phyloP scores from a whole-genome alignment of 2,797 vertebrate genomes.

The Dicrostonyx torquatus region DNA sequence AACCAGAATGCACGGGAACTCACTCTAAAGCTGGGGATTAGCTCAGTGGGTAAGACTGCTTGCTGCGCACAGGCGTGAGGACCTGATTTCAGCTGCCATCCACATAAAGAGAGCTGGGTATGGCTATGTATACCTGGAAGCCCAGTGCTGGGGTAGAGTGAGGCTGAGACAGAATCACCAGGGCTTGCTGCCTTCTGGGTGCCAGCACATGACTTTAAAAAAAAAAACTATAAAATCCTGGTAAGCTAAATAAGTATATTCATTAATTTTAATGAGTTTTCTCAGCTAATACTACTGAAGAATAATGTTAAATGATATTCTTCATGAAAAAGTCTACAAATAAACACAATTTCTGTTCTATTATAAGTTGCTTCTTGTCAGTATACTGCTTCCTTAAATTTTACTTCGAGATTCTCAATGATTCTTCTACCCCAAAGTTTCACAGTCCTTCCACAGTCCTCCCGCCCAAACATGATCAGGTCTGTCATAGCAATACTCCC shows the following conservation, averaged over 20 bases:
- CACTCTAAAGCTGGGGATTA: background rate
- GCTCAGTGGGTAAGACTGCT: background rate
- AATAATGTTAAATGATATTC: background rate
- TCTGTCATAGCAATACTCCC: background rate
- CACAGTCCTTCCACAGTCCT: background rate
- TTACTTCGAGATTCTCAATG: background rate
- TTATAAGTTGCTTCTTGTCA: constrained; percentile 31
- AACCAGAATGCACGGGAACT: background rate
- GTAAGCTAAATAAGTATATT: background rate
- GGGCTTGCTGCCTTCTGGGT: background rate
- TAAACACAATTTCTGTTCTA: background rate
- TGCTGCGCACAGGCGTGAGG: background rate
- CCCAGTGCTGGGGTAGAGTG: background rate
- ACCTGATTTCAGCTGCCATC: background rate
- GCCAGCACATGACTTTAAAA: background rate
- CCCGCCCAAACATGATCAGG: background rate
- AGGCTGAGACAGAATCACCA: background rate
- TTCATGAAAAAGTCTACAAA: background rate
- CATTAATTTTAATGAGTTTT: background rate
- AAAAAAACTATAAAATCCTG: background rate
- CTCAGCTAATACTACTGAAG: background rate
- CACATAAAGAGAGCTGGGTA: background rate
- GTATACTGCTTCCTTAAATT: background rate
- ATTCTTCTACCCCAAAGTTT: background rate
- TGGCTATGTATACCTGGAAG: background rate